Conservation (phyloP, 2,113 vertebrate genomes). For the Gymnobelideus leadbeateri region DNA sequence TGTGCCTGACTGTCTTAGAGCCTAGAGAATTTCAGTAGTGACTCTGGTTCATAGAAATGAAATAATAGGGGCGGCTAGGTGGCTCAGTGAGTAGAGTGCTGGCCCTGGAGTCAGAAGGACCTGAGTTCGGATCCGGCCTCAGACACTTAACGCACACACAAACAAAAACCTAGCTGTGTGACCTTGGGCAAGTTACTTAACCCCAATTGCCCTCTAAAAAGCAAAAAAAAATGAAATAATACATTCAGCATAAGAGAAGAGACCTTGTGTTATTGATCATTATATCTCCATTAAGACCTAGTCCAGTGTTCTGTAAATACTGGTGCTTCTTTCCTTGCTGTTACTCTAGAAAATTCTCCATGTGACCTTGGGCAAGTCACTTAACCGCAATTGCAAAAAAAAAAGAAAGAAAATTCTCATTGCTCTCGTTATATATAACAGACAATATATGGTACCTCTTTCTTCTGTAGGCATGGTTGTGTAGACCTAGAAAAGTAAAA, state of each 20-base stretch:
- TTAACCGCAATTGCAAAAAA: too few relatives aligned
- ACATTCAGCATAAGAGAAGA: background rate
- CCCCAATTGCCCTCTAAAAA: too few relatives aligned
- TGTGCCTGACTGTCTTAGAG: background rate
- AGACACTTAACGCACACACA: too few relatives aligned
- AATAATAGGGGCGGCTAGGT: too few relatives aligned
- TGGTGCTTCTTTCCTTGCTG: background rate
- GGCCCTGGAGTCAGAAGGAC: too few relatives aligned
- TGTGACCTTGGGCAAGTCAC: too few relatives aligned
- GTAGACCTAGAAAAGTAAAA: background rate
- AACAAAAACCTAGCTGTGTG: too few relatives aligned
- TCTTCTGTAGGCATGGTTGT: background rate
- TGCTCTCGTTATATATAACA: background rate
- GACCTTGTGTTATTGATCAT: background rate
- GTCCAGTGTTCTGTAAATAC: background rate
- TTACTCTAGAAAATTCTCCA: background rate
- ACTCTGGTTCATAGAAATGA: background rate
- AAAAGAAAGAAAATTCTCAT: background rate
- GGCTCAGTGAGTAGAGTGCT: too few relatives aligned
- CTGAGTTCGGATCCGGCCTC: too few relatives aligned
- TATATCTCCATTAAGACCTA: background rate
- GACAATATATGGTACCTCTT: background rate
- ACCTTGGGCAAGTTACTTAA: too few relatives aligned
- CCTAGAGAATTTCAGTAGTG: background rate
- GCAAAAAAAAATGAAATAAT: too few relatives aligned